A percentile compares a stretch with the other conserved stretches of the same genome.
Conservation (phyloP, 2,888 invertebrate genomes). For the Pomacea canaliculata region DNA sequence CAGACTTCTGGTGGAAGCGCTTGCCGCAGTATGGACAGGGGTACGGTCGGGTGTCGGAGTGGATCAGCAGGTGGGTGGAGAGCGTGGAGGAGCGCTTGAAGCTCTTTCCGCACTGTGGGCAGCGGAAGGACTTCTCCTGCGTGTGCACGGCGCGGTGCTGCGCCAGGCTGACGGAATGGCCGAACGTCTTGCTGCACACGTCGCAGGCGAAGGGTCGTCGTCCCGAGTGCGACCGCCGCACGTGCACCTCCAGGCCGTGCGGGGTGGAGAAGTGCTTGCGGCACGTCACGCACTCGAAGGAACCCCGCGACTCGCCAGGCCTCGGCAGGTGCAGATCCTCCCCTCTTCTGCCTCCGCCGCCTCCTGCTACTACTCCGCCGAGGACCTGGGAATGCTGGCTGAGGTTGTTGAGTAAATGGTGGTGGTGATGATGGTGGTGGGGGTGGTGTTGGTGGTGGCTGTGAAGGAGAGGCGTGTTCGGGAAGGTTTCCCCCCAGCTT, state of each 20-base stretch:
- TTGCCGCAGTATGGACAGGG: conserved; percentile 99
- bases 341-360: neutral
- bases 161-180: conserved; percentile 91
- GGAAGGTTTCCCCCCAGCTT: conserved; percentile 9
- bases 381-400: neutral
- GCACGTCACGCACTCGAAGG: conserved; percentile 35
- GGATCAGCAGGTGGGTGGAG: conserved; percentile 95
- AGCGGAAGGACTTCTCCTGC: conserved; percentile 84
- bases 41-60: conserved; percentile 96
- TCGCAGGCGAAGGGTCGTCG: conserved; percentile 93
- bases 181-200: conserved; percentile 96
- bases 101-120: conserved; percentile 96
- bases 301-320: conserved; percentile 19
- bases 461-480: neutral
- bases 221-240: conserved; percentile 88
- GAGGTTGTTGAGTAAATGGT: neutral
- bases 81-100: conserved; percentile 95
- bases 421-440: conserved; percentile 2
- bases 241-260: conserved; percentile 96
- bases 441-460: conserved; percentile 8
- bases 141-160: conserved; percentile 85
- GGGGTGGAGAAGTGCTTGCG: conserved; percentile 90
- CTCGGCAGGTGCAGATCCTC: conserved; percentile 1
- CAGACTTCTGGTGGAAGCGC: conserved; percentile 98
- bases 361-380: neutral